Conservation (phyloP, 2,888 invertebrate genomes). For the Zeuzera pyrina region DNA sequence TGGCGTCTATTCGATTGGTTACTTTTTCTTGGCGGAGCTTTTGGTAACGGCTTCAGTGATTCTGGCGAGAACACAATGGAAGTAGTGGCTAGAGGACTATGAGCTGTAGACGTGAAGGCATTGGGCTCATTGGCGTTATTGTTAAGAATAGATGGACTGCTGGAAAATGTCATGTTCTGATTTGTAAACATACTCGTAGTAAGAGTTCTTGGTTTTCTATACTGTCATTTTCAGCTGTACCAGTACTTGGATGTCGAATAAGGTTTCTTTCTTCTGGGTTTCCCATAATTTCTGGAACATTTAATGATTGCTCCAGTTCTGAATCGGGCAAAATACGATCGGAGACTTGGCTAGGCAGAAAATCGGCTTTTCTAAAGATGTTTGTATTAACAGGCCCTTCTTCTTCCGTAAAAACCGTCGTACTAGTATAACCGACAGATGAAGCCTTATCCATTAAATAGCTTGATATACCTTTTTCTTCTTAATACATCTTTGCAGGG, state of each 20-base stretch:
- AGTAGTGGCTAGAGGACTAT: neutral
- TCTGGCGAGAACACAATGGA: neutral
- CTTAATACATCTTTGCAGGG: constrained; percentile 11
- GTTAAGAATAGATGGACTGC: too few species aligned
- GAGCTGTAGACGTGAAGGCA: neutral
- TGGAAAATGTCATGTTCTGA: too few species aligned
- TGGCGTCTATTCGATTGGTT: constrained; percentile 21
- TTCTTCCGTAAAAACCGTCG: constrained; percentile 10
- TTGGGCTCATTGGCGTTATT: too few species aligned
- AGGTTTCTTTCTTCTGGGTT: too few species aligned
- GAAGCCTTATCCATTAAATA: constrained; percentile 5
- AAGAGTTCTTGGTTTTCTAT: too few species aligned
- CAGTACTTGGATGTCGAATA: too few species aligned
- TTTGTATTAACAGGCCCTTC: constrained; percentile 10
- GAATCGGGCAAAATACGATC: constrained; percentile 11
- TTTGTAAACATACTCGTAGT: too few species aligned
- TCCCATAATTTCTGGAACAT: too few species aligned
- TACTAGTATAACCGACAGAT: constrained; percentile 8
- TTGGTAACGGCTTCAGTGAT: constrained; percentile 15
- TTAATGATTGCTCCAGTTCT: too few species aligned
- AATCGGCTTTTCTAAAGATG: constrained; percentile 14
- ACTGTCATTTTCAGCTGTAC: too few species aligned
- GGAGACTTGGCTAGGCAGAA: constrained; percentile 12
- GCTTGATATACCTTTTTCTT: constrained; percentile 10
- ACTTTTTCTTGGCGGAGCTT: constrained; percentile 21